A percentile compares a stretch with the other conserved stretches of the same genome.
These are phyloP conservation scores for Beris chalybata DNA, from an alignment of 2,888 invertebrate genomes.

Conservation along the genomic window DNA sequence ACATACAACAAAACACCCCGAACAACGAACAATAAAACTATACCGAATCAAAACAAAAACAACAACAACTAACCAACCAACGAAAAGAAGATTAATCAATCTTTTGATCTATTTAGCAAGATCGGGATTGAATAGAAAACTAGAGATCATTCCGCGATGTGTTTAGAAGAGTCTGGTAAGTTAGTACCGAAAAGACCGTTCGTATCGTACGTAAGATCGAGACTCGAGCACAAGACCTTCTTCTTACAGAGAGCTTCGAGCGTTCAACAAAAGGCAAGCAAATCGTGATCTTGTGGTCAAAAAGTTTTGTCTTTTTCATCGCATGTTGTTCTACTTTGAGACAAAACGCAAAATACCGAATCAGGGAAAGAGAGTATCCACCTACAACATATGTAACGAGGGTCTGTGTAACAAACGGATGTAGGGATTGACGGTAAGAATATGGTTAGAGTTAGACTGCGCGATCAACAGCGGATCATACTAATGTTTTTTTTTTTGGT, in stretches of 20 bases:
- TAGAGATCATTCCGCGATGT: constrained; percentile 33
- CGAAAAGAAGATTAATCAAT: constrained; percentile 38
- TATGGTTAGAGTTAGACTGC: no score
- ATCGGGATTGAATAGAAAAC: constrained; percentile 27
- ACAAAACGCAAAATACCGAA: constrained; percentile 15
- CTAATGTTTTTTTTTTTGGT: no score
- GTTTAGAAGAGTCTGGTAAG: not conserved
- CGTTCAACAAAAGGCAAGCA: constrained; percentile 20
- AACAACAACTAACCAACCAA: constrained; percentile 22
- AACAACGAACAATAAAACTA: no score
- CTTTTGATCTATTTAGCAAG: constrained; percentile 40
- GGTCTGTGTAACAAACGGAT: no score
- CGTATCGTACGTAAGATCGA: not conserved
- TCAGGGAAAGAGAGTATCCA: no score
- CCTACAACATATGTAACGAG: no score
- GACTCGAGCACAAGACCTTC: not conserved
- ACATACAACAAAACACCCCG: constrained; percentile 27
- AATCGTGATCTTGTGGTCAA: constrained; percentile 40
- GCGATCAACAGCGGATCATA: no score
- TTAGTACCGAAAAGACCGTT: not conserved
- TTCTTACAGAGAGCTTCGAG: not conserved
- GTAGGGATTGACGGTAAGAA: no score
- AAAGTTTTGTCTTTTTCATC: constrained; percentile 30
- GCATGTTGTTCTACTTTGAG: constrained; percentile 30
- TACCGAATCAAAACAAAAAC: constrained; percentile 15